Base-by-base conservation (phyloP, 1,140 invertebrate genomes). In the Lordiphosa stackelbergi region DNA sequence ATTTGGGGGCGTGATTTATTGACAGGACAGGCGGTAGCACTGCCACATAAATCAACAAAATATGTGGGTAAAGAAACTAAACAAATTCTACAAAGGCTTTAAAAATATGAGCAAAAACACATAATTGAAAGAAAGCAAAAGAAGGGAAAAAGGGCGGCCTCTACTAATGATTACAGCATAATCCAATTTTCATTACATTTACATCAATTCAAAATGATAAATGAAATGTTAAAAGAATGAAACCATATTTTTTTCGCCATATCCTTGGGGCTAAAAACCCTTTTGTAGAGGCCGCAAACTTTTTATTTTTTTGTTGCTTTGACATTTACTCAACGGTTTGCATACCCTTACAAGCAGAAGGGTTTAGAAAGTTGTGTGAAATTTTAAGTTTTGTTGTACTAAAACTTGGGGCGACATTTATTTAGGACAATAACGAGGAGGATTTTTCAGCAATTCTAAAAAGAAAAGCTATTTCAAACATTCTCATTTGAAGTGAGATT, bases 161-260 rank as follows among this genome's bases (percentile, higher is more conserved):
- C n/a, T 12, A 40, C 60, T 54, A 75, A 81, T 83, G 77, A 83
- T 73, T 77, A 83, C 57, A 58, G 58, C 54, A 77, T 81, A 75
- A 83, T 77, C 73, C 77, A 62, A 77, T 59, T 83, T 83, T 83
- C 77, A 81, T 81, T 81, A 73, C 72, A 70, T 60, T 73, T 69
- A 61, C 73, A 83, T 73, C 77, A 83, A 60, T 72, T 58, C 52
- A 40, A 56, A 66, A 81, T 83, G 77, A 81, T 83, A 83, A 81
- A 81, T 77, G 72, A 77, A 81, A 81, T 77, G 66, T 53, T 69
- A 19, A 66, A 83, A 83, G 83, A 81, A 81, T 81, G 69, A 69
- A 63, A 69, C 53, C 47, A 73, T 61, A 40, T 12, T 65, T 42
- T 36, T 42, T 43, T 47, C 34, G 12, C 28, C 22, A 13, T 10